phyloP scores from a whole-genome alignment of 2,113 vertebrate species.

The Pedetes capensis region DNA sequence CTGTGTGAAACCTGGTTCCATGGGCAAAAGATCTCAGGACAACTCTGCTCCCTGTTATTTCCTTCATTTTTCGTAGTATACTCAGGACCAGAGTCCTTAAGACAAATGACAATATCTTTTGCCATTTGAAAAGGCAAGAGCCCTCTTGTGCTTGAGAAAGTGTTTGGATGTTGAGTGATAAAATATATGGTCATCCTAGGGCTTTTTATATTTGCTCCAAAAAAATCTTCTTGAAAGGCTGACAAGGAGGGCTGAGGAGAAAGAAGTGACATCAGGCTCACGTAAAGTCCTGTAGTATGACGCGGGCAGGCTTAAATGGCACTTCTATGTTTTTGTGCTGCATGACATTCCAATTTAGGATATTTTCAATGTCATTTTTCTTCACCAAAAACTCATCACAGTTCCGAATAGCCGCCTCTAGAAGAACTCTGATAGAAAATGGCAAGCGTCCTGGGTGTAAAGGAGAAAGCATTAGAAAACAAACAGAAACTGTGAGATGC shows the following conservation, averaged over 20 bases:
- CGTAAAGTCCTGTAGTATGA: conserved; percentile 99
- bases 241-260: background rate
- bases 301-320: conserved; percentile 94
- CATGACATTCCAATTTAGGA: conserved; percentile 92
- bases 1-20: background rate
- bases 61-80: background rate
- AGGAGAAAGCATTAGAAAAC: background rate
- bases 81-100: background rate
- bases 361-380: conserved; percentile 92
- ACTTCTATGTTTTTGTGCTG: conserved; percentile 94
- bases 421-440: conserved; percentile 93
- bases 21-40: background rate
- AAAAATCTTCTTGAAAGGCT: background rate
- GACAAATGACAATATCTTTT: background rate
- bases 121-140: background rate
- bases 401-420: conserved; percentile 95
- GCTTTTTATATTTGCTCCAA: background rate
- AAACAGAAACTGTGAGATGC: background rate
- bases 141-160: background rate
- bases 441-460: conserved; percentile 87
- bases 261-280: conserved; percentile 79
- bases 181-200: background rate
- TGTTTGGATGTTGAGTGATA: background rate
- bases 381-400: conserved; percentile 97
- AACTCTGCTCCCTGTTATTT: background rate